Evolutionary conservation across 2,797 vertebrate species (phyloP), one percentile per base, ranked within the genome.

Genomic region (Labeo calbasu): DNA sequence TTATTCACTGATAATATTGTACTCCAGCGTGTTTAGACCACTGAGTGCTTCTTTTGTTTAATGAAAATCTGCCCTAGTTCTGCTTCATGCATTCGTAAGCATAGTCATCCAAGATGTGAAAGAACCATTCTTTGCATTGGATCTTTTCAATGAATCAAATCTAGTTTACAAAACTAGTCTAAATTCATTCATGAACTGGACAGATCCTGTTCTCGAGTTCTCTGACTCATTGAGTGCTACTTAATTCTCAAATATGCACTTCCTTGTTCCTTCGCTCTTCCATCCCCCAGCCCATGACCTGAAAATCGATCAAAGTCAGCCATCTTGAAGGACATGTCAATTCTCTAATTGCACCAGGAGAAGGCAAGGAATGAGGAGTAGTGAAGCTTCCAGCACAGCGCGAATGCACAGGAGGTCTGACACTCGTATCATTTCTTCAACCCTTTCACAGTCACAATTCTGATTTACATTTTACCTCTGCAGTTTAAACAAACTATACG

Each of bases 271-370:
- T 53, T 73, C 5, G 0, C 70, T 21, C 50, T 51, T 73, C 48
- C 17, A 19, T 21, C 25, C 71, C 7, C 28, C 25, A 32, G 17
- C 71, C 50, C 10, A 12, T 55, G 51, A 36, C 71, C 5, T 55
- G 28, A 17, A 75, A 55, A 55, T 75, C 6, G 17, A 75, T 55
- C 50, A 0, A 36, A 6, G 50, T 53, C 50, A 53, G 72, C 28
- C 50, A 75, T 55, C 72, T 55, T 75, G 50, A 75, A 55, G 28
- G 3, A 55, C 50, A 36, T 36, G 50, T 55, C 28, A 75, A 55
- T 75, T 55, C 10, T 55, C 19, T 75, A 55, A 55, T 8, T 73
- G 17, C 48, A 32, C 48, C 48, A 13, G 1, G 61, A 65, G 61
- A 17, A 32, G 25, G 15, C 14, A 4, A 73, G 71, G 15, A 72